Conservation (phyloP, 2,888 invertebrate genomes). For the Abscondita cerata region DNA sequence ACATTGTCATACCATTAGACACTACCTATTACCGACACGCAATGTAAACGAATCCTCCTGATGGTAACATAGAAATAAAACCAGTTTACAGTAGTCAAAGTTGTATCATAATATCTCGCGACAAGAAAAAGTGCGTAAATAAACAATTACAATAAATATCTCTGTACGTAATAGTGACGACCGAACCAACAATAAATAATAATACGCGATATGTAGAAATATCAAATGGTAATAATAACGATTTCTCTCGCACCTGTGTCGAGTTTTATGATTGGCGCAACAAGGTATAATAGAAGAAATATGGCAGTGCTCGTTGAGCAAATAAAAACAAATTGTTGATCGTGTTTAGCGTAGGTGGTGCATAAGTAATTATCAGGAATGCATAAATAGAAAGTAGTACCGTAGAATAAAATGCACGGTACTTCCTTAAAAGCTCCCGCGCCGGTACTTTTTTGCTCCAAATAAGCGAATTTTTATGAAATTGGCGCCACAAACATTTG, state of each 20-base stretch:
- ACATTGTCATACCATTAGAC: slow-evolving; percentile 5
- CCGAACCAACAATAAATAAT: slow-evolving; percentile 36
- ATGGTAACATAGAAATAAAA: not conserved
- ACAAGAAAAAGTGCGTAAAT: slow-evolving; percentile 3
- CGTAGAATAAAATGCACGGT: slow-evolving; percentile 28
- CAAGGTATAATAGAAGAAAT: slow-evolving; percentile 42
- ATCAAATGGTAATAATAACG: slow-evolving; percentile 43
- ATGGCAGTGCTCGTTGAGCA: slow-evolving; percentile 30
- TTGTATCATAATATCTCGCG: not conserved
- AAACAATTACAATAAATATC: slow-evolving; percentile 18
- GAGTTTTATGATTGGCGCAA: slow-evolving; percentile 47
- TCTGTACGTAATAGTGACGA: slow-evolving; percentile 3
- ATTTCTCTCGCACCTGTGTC: slow-evolving; percentile 49
- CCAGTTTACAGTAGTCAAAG: slow-evolving; percentile 4
- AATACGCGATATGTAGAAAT: slow-evolving; percentile 26
- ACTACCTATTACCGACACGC: slow-evolving; percentile 6
- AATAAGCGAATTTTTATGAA: slow-evolving; percentile 2
- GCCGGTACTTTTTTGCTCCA: slow-evolving; percentile 11
- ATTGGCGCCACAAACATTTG: not conserved
- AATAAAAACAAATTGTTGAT: slow-evolving; percentile 36
- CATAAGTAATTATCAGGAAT: slow-evolving; percentile 53
- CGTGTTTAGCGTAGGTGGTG: slow-evolving; percentile 51
- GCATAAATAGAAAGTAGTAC: slow-evolving; percentile 53
- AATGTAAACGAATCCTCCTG: slow-evolving; percentile 1
- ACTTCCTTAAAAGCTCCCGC: slow-evolving; percentile 28